Evolutionary conservation across 2,113 vertebrate species (phyloP), one percentile per base, ranked within the genome.

Genomic region (Bufo gargarizans): DNA sequence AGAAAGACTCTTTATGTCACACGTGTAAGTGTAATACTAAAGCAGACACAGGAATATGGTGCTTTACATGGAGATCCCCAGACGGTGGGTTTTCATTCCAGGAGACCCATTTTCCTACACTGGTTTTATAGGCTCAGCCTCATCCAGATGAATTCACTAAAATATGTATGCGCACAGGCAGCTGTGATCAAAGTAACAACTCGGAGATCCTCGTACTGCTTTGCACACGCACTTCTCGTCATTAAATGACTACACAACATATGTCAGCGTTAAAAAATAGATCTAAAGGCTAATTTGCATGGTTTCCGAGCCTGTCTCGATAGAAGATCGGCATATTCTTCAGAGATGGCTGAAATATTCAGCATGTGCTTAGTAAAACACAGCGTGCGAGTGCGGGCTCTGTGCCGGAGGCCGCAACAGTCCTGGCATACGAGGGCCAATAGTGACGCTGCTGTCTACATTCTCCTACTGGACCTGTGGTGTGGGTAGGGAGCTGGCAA

Each of bases 161-260:
- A 85, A 85, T 76, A 76, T 85, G 83, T 71, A 84, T 85, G 83
- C 12, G 69, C 22, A 58, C 83, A 85, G 69, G 84, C 84, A 47
- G 53, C 17, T 10, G 33, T 6, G 72, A 86, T 86, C 72, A 86
- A 77, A 77, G 84, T 13, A 49, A 71, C 10, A 69, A 17, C 63
- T 14, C 47, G 4, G 3, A 53, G 17, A 11, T 77, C 53, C 85
- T 77, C 19, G 19, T 86, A 61, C 55, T 50, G 58, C 59, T 86
- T 67, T 65, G 56, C 20, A 53, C 56, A 63, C 43, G 49, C 43
- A 55, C 33, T 65, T 78, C 76, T 78, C 49, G 20, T 53, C 43
- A 19, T 22, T 87, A 87, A 87, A 79, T 69, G 77, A 63, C 61
- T 87, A 80, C 86, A 80, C 69, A 84, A 87, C 56, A 77, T 45